A percentile compares a stretch with the other conserved stretches of the same genome.
Conservation (phyloP, 2,888 invertebrate genomes). For the Drosophila infuscata region DNA sequence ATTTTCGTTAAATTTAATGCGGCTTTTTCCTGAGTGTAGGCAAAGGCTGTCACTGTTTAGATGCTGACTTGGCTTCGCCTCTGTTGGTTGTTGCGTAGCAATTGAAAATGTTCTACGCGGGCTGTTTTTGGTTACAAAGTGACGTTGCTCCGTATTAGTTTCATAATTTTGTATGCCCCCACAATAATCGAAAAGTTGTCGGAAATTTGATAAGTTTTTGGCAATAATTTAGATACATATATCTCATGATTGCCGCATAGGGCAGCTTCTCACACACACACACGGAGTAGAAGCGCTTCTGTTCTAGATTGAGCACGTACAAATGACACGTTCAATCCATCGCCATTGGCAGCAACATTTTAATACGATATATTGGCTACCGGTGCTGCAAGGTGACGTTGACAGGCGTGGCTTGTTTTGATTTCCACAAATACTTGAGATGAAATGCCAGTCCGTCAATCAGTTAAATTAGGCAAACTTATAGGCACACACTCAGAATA, state of each 20-base stretch:
- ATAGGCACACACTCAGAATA: neutral
- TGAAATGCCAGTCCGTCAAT: slow-evolving; percentile 26
- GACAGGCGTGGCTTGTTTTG: slow-evolving; percentile 26
- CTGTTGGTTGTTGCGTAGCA: slow-evolving; percentile 61
- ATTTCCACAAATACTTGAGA: slow-evolving; percentile 7
- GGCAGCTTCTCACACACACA: neutral
- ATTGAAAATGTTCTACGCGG: slow-evolving; percentile 54
- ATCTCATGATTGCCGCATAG: slow-evolving; percentile 12
- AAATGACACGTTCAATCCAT: slow-evolving; percentile 31
- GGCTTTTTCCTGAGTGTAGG: neutral
- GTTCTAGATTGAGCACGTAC: slow-evolving; percentile 35
- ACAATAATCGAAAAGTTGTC: slow-evolving; percentile 43
- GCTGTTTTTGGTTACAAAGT: slow-evolving; percentile 53
- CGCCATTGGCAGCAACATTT: slow-evolving; percentile 29
- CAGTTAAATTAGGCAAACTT: slow-evolving; percentile 18
- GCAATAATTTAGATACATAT: slow-evolving; percentile 35
- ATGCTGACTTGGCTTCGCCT: slow-evolving; percentile 27
- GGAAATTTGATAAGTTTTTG: slow-evolving; percentile 60
- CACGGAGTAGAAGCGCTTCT: neutral
- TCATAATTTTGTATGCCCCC: slow-evolving; percentile 48
- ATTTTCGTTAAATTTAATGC: neutral
- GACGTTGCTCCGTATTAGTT: slow-evolving; percentile 64
- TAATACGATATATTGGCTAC: slow-evolving; percentile 43
- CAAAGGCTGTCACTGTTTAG: slow-evolving; percentile 18
- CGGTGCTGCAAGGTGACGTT: slow-evolving; percentile 25